Conservation (phyloP, 2,797 vertebrate species). For the Xenentodon cancila region DNA sequence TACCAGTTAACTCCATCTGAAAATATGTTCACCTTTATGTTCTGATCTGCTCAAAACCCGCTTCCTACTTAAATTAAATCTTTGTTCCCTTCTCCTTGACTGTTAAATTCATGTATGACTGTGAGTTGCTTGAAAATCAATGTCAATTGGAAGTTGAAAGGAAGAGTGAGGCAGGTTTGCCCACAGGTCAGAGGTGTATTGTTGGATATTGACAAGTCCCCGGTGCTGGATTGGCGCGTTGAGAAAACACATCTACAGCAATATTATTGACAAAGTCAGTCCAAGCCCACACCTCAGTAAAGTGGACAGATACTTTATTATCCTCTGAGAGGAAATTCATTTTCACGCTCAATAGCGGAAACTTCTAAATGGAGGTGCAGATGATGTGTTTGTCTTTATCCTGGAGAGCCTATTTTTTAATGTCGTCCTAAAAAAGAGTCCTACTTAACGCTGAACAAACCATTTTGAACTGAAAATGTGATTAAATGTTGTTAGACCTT, state of each 20-base stretch:
- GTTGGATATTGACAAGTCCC: conserved; percentile 69
- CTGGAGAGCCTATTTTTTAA: conserved; percentile 10
- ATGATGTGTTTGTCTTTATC: conserved; percentile 24
- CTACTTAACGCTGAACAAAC: conserved; percentile 8
- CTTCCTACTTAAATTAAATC: conserved; percentile 26
- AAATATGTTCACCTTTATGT: conserved; percentile 12
- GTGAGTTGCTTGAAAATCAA: conserved; percentile 63
- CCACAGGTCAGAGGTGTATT: conserved; percentile 70
- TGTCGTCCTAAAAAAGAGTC: conserved; percentile 21
- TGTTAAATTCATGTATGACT: conserved; percentile 54
- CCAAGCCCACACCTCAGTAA: conserved; percentile 48
- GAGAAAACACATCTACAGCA: conserved; percentile 67
- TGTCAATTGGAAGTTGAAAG: conserved; percentile 69
- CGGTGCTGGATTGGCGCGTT: conserved; percentile 37
- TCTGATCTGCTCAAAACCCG: conserved; percentile 15
- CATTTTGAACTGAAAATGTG: conserved; percentile 8
- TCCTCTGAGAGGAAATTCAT: conserved; percentile 66
- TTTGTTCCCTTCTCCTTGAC: conserved; percentile 33
- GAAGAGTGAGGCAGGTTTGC: conserved; percentile 57
- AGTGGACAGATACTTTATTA: conserved; percentile 73
- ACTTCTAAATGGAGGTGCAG: conserved; percentile 33
- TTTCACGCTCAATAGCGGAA: conserved; percentile 60
- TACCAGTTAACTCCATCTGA: conserved; percentile 3
- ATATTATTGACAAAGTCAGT: conserved; percentile 70
- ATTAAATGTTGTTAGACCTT: conserved; percentile 5